Percentiles rank a stretch among this genome's conserved stretches.
These are phyloP conservation scores for Cairina moschata DNA, from an alignment of 2,113 vertebrate species.

Conservation along the genomic window DNA sequence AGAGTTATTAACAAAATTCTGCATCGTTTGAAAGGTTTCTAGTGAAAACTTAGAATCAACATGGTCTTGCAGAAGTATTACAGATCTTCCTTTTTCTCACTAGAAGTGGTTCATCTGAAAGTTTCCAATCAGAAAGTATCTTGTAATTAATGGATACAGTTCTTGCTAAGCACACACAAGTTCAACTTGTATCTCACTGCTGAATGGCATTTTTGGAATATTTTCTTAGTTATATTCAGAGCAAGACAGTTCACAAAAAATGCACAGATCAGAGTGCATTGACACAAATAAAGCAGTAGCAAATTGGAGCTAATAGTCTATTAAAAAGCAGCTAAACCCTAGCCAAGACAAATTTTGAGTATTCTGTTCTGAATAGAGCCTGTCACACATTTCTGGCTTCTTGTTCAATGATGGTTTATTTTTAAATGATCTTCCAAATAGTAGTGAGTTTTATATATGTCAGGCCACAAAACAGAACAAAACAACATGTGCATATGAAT, in stretches of 20 bases:
- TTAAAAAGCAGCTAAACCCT: conserved; percentile 14
- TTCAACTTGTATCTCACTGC: not conserved
- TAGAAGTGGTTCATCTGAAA: not conserved
- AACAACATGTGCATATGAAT: conserved; percentile 27
- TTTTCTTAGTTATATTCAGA: not conserved
- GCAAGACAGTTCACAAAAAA: not conserved
- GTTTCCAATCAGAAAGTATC: not conserved
- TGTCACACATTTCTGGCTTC: conserved; percentile 27
- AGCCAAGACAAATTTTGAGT: conserved; percentile 38
- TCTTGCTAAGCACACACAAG: not conserved
- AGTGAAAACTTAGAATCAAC: not conserved
- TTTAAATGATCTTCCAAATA: conserved; percentile 44
- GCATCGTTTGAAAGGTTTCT: not conserved
- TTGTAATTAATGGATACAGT: not conserved
- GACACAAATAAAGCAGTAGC: conserved; percentile 26
- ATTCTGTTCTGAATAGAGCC: conserved; percentile 3
- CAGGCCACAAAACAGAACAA: conserved; percentile 51
- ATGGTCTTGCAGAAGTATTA: not conserved
- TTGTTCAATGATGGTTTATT: conserved; percentile 37
- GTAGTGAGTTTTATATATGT: conserved; percentile 12
- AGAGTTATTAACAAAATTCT: not conserved
- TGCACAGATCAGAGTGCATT: not conserved
- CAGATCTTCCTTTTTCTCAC: not conserved
- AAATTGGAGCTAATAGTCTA: conserved; percentile 26
- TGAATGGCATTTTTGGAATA: conserved; percentile 2